phyloP scores from a whole-genome alignment of 2,888 invertebrate species.

The Diaprepes abbreviatus region DNA sequence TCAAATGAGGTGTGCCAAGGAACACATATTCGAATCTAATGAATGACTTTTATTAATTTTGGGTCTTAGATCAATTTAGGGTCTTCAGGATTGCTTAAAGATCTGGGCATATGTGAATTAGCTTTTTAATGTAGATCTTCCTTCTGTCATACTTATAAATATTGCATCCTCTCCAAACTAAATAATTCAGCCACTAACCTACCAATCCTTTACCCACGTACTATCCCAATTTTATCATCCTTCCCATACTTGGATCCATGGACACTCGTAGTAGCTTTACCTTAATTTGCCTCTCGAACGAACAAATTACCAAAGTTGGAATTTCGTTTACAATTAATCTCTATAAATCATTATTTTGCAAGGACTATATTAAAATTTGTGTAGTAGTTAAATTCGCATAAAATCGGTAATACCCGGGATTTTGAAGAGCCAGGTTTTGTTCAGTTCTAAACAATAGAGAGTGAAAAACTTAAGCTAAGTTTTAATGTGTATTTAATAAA shows the following conservation, averaged over 20 bases:
- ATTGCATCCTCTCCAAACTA: too few relatives aligned
- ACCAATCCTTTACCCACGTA: not conserved
- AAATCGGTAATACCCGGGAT: constrained; percentile 35
- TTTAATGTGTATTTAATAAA: constrained; percentile 29
- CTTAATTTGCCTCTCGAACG: constrained; percentile 28
- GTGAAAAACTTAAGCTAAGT: constrained; percentile 20
- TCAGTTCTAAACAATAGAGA: constrained; percentile 16
- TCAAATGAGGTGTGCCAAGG: too few relatives aligned
- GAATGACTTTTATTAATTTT: too few relatives aligned
- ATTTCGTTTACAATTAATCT: constrained; percentile 38
- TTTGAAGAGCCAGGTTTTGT: constrained; percentile 20
- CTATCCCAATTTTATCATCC: not conserved
- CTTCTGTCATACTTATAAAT: too few relatives aligned
- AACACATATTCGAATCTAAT: too few relatives aligned
- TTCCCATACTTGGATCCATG: constrained; percentile 42
- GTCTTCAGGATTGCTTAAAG: too few relatives aligned
- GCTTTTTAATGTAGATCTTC: too few relatives aligned
- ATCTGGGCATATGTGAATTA: too few relatives aligned
- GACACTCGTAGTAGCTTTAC: constrained; percentile 39
- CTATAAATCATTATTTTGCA: constrained; percentile 38
- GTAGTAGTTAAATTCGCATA: constrained; percentile 44
- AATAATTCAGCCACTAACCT: too few relatives aligned
- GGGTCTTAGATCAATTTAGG: too few relatives aligned
- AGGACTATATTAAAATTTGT: constrained; percentile 48
- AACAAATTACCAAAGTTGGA: constrained; percentile 36